Evolutionary conservation across 2,797 vertebrate species (phyloP).

Genomic region (Halcyon smyrnensis): DNA sequence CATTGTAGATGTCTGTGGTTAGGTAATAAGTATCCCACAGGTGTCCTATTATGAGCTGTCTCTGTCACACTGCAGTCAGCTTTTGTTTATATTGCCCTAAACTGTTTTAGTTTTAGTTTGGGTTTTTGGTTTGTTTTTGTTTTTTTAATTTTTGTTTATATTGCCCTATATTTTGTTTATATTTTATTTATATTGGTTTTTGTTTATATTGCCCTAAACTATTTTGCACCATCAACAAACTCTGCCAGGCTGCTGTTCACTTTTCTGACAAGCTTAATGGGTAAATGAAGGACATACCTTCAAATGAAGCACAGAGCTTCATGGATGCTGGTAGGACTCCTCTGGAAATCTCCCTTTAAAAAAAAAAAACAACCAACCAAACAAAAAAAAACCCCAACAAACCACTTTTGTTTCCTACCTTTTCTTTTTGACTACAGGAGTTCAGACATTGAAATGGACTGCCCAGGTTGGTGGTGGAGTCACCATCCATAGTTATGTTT

Average conservation of each 20-base stretch:
- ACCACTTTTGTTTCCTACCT: not conserved
- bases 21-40: not conserved
- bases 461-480: too few species aligned
- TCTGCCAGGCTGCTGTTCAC: not conserved
- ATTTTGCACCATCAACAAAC: not conserved
- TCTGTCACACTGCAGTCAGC: not conserved
- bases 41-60: accelerated
- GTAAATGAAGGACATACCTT: not conserved
- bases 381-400: too few species aligned
- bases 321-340: not conserved
- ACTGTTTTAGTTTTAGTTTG: not conserved
- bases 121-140: too few species aligned
- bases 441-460: too few species aligned
- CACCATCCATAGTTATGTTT: too few species aligned
- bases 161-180: too few species aligned
- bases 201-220: not conserved
- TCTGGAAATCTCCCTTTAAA: not conserved
- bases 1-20: not conserved
- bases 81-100: not conserved
- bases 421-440: not conserved
- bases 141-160: too few species aligned
- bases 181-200: not conserved
- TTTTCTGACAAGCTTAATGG: not conserved
- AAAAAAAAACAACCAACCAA: too few species aligned
- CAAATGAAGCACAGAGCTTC: not conserved